Evolutionary conservation across 1,140 invertebrate species (phyloP).

Genomic region (Cataglyphis hispanica): DNA sequence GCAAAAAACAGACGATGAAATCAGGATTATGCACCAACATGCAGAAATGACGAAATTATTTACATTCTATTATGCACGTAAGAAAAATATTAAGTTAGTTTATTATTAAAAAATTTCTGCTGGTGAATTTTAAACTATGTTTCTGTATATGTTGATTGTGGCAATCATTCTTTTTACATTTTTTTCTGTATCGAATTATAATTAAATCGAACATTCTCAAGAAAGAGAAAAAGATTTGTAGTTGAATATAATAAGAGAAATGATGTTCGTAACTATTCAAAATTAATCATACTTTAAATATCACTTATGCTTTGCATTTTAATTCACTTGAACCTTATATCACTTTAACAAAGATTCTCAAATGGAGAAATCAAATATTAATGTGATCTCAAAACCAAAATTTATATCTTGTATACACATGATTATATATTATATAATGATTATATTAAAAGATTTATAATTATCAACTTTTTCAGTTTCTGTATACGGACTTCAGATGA

Average conservation of each 20-base stretch:
- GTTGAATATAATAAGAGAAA: not conserved
- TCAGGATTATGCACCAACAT: slow-evolving; percentile 26
- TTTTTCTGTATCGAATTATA: not conserved
- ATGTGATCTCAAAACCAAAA: not conserved
- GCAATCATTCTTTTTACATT: not conserved
- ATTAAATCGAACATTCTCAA: not conserved
- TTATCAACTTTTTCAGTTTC: slow-evolving; percentile 27
- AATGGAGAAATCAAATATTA: not conserved
- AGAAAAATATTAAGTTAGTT: slow-evolving; percentile 10
- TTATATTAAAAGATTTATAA: not conserved
- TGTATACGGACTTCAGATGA: not conserved
- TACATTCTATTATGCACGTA: not conserved
- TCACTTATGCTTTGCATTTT: not conserved
- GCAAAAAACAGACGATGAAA: slow-evolving; percentile 7
- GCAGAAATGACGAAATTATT: not conserved
- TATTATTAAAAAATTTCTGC: not conserved
- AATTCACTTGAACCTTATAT: too few relatives aligned
- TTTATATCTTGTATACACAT: not conserved
- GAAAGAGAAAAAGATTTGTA: not conserved
- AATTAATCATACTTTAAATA: not conserved
- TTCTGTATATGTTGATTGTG: not conserved
- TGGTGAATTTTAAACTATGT: not conserved
- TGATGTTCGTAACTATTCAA: not conserved
- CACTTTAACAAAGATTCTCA: not conserved
- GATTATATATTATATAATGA: not conserved